These are phyloP conservation scores for Charaxes varanes DNA, from an alignment of 1,140 invertebrate species.

Conservation along the genomic window DNA sequence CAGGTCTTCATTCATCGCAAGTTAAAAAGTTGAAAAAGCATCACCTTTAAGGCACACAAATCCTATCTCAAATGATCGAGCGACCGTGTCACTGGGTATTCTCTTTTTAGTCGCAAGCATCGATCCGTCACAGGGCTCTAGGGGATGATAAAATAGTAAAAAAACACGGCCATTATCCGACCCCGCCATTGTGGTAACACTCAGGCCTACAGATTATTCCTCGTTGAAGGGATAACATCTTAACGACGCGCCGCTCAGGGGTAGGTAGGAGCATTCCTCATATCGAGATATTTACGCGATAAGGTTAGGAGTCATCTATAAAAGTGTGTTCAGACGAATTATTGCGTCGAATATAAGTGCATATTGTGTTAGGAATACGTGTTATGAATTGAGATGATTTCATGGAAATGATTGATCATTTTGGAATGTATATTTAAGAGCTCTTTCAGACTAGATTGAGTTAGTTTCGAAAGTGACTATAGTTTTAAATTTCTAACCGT, in stretches of 20 bases:
- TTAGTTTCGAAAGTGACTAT: too few relatives aligned
- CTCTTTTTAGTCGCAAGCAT: constrained; percentile 19
- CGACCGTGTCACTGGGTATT: constrained; percentile 10
- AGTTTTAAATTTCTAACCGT: too few relatives aligned
- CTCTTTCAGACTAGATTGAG: too few relatives aligned
- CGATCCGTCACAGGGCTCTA: constrained; percentile 55
- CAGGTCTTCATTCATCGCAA: too few relatives aligned
- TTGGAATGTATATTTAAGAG: too few relatives aligned
- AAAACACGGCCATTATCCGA: constrained; percentile 60
- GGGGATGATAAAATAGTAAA: constrained; percentile 57
- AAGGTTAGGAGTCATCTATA: constrained; percentile 54
- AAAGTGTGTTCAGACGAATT: constrained; percentile 15
- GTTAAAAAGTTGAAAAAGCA: too few relatives aligned
- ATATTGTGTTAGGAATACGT: not conserved
- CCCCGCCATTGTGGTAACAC: constrained; percentile 55
- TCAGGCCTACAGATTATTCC: constrained; percentile 60
- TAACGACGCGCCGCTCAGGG: constrained; percentile 58
- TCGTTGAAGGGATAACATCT: constrained; percentile 65
- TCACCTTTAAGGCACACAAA: too few relatives aligned
- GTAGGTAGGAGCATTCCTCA: constrained; percentile 60
- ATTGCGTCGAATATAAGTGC: constrained; percentile 1
- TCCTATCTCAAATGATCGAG: constrained; percentile 12
- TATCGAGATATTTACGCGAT: constrained; percentile 63
- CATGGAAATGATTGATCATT: too few relatives aligned
- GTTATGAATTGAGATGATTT: too few relatives aligned